Evolutionary conservation across 2,113 vertebrate genomes (phyloP), one percentile per base, ranked within the genome.

Genomic region (Phrynosoma blainvillii): DNA sequence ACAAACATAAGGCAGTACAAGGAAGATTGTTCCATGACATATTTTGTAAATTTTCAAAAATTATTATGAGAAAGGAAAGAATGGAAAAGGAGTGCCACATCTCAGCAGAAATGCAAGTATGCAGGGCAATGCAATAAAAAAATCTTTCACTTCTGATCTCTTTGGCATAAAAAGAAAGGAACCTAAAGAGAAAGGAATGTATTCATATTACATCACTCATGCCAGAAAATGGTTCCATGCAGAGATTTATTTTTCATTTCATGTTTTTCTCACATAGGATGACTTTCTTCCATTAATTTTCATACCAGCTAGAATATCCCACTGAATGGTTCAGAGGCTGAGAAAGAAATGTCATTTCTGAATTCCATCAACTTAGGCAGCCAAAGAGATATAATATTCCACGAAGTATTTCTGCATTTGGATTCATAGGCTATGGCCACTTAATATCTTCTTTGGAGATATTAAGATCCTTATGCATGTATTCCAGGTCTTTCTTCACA

Each of bases 181-280:
- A 71, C 68, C 11, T 25, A 36, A 56, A 71, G n/a, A 56, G 65
- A 54, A n/a, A 68, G 59, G 59, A 65, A 52, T 68, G 10, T 18
- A 56, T 86, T 68, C 65, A 79, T 52, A 79, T 86, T 70, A 86
- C 62, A 59, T 71, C 65, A 86, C n/a, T 80, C 8, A 56, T 79
- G 12, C 14, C 65, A 36, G 62, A 80, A 79, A 80, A 71, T 79
- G 66, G 47, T 47, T 86, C 36, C 12, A 40, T 2, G 25, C 10
- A 78, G 75, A 78, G 80, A 82, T 66, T 54, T 79, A 27, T 5
- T 73, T 70, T 54, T 56, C 30, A 80, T 71, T 86, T 86, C 42
- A 71, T 79, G n/a, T 56, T 71, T 79, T 71, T 56, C 47, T 54
- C 76, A 86, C 77, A 71, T 20, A 5, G 23, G n/a, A 71, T 86